Evolutionary conservation across 2,888 invertebrate species (phyloP), one percentile per base, ranked within the genome.

Genomic region (Microctonus brassicae): DNA sequence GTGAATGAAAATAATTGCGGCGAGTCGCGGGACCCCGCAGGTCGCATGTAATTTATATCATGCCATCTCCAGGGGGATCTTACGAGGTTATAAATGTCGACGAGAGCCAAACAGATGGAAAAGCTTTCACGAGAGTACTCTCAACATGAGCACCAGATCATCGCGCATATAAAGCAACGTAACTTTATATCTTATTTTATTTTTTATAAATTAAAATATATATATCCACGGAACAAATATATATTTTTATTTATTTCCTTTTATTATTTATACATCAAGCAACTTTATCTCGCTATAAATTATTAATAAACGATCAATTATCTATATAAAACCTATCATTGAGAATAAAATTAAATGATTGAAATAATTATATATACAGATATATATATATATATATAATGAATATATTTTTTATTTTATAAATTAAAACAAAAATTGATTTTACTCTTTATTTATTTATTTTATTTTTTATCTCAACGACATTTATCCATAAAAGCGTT

Each of bases 1-100:
- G 77, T 80, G 81, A 79, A 81, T 79, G 80, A 75, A 77, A 77
- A 77, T 77, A 77, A 79, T 81, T 80, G 76, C 75, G 76, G 69
- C 65, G 70, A 74, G 60, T 75, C 72, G 73, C 72, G 75, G 73
- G 74, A 75, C 74, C 73, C 66, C 73, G 69, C 72, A 73, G 76
- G 74, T 76, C 76, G 76, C 73, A 75, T 75, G 78, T 75, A 76
- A 76, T 78, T 78, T 78, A 78, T 78, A 75, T 76, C 76, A 75
- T 75, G 74, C 77, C 77, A 77, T 77, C 76, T 75, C 57, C n/a
- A n/a, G 66, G 70, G 68, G 70, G 68, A 75, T 73, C 74, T 74
- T 74, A 75, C 74, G 77, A 75, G 75, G 75, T 76, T 76, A 77
- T 77, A 76, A 75, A 77, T 73, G 75, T 74, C 74, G 77, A 69